Evolutionary conservation across 1,140 invertebrate species (phyloP), one percentile per base, ranked within the genome.

Genomic region (Metopolophium dirhodum): DNA sequence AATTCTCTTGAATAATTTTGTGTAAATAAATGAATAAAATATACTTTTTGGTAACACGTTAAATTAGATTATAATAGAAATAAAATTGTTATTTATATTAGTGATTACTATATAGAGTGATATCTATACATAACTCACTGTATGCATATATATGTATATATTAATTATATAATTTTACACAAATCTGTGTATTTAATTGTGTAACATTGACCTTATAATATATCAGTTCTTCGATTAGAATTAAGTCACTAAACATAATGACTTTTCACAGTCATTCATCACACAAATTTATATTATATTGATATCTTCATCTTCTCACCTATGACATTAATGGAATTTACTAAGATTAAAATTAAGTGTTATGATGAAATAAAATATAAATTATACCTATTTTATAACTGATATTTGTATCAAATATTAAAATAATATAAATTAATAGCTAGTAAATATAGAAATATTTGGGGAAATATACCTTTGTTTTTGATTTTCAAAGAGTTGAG

Each of bases 271-370:
- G 22, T 57, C 20, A 68, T 90, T 68, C 23, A 90, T 68, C 51
- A n/a, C 37, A 45, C 37, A 57, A 90, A 47, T 92, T 41, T 82
- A 23, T 68, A 82, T 92, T 91, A 77, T 91, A 41, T 45, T 92
- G 45, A 41, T n/a, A 92, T 92, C 68, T 23, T 83, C 41, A 92
- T 92, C 68, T 23, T 83, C 41, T 92, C 68, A 90, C n/a, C 68
- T 61, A 47, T 57, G 54, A 54, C 51, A 86, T 87, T 49, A 45
- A 47, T 93, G n/a, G 14, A 35, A 30, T 49, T 88, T 51, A 88
- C 18, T n/a, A 22, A 88, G 45, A 49, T 88, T 49, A 87, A 30
- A 87, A 87, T n/a, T 49, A 51, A 88, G 14, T 88, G 14, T 35
- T 35, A 49, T 51, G n/a, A 20, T 49, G 18, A n/a, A 88, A 35